A percentile compares a stretch with the other conserved stretches of the same genome.
Conservation (phyloP, 1,140 invertebrate species). For the Nasonia vitripennis region DNA sequence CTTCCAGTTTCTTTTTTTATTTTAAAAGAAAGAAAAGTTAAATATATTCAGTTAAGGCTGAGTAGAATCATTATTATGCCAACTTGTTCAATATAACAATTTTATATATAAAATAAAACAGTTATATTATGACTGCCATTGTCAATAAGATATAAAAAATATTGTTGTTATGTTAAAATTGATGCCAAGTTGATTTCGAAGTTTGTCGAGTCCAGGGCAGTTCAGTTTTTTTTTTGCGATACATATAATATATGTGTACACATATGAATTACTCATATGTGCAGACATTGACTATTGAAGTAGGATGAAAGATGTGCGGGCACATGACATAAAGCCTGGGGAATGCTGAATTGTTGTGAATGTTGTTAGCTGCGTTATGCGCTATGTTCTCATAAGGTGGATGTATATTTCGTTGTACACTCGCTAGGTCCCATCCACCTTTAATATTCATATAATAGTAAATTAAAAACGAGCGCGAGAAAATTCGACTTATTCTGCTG, state of each 20-base stretch:
- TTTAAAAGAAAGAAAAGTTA: conserved; percentile 20
- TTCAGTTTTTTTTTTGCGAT: conserved; percentile 29
- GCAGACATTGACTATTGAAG: conserved; percentile 37
- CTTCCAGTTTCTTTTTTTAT: conserved; percentile 32
- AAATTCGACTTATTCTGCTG: conserved; percentile 30
- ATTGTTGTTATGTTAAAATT: conserved; percentile 46
- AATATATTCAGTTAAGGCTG: conserved; percentile 16
- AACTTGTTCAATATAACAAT: conserved; percentile 42
- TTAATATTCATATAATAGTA: conserved; percentile 36
- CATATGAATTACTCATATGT: conserved; percentile 39
- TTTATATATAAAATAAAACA: conserved; percentile 45
- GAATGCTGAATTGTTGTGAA: conserved; percentile 61
- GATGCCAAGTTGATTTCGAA: conserved; percentile 39
- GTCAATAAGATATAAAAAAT: conserved; percentile 47
- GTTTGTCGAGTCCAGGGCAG: conserved; percentile 45
- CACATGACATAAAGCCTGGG: conserved; percentile 53
- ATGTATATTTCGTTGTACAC: conserved; percentile 49
- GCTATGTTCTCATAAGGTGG: conserved; percentile 50
- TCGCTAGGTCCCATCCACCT: conserved; percentile 46
- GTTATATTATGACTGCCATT: conserved; percentile 48
- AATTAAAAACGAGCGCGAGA: conserved; percentile 30
- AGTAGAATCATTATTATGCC: conserved; percentile 26
- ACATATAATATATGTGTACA: conserved; percentile 27
- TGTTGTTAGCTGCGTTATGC: conserved; percentile 63
- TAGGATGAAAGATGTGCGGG: conserved; percentile 52